Conservation (phyloP, 2,113 vertebrate genomes). For the Pituophis catenifer region DNA sequence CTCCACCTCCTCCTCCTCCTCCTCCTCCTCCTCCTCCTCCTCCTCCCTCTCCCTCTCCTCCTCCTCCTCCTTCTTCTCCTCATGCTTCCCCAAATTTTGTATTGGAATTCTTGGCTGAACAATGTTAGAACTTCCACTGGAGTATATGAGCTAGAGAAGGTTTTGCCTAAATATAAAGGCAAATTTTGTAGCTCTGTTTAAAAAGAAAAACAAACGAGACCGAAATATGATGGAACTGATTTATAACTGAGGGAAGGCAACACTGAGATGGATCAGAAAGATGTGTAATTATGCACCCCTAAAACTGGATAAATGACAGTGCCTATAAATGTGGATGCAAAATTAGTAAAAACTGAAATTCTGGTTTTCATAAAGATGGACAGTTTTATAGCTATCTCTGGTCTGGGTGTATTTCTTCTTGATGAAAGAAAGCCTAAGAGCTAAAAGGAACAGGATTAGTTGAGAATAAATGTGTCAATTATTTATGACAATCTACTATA, state of each 20-base stretch:
- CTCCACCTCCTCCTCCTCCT: no score
- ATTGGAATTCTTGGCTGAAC: not conserved
- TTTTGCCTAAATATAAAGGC: not conserved
- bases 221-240: not conserved
- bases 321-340: constrained; percentile 50
- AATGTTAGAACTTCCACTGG: not conserved
- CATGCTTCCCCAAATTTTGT: not conserved
- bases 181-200: not conserved
- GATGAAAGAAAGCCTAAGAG: not conserved
- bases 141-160: not conserved
- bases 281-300: not conserved
- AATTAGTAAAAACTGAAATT: constrained; percentile 47
- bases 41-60: not conserved
- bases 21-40: no score
- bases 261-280: not conserved
- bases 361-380: constrained; percentile 36
- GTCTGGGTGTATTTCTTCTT: constrained; percentile 4
- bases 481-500: not conserved
- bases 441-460: not conserved
- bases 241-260: not conserved
- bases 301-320: constrained; percentile 36
- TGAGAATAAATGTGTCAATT: not conserved
- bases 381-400: constrained; percentile 22
- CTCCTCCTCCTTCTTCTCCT: no score
- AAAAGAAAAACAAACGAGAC: not conserved